A percentile compares a stretch with the other conserved stretches of the same genome.
phyloP scores from a whole-genome alignment of 1,140 invertebrate genomes.

The Lucilia cuprina region DNA sequence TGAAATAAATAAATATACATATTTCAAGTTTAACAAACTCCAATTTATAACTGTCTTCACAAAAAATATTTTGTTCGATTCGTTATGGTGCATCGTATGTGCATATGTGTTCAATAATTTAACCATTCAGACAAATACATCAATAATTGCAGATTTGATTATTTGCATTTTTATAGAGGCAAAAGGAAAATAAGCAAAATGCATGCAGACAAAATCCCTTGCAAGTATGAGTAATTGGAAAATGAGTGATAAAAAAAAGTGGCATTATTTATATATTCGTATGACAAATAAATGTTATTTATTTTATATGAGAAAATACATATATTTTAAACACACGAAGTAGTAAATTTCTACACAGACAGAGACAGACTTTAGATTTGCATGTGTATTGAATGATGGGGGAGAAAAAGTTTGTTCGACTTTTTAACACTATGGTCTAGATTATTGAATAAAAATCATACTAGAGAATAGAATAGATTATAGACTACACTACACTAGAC shows the following conservation, averaged over 20 bases:
- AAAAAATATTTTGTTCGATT: too few relatives aligned
- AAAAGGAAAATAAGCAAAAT: background rate
- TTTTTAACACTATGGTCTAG: too few relatives aligned
- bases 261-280: slow-evolving; percentile 14
- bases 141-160: background rate
- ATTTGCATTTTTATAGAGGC: slow-evolving; percentile 9
- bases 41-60: too few relatives aligned
- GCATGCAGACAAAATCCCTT: background rate
- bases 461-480: too few relatives aligned
- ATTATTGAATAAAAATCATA: too few relatives aligned
- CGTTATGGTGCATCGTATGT: too few relatives aligned
- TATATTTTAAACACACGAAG: background rate
- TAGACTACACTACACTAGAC: too few relatives aligned
- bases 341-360: background rate
- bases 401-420: too few relatives aligned
- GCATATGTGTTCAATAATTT: too few relatives aligned
- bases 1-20: too few relatives aligned
- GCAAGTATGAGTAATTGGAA: slow-evolving; percentile 30
- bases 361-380: background rate
- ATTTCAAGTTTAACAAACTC: too few relatives aligned
- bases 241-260: slow-evolving; percentile 19
- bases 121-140: background rate
- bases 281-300: slow-evolving; percentile 3
- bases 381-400: too few relatives aligned
- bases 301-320: background rate